A percentile compares a stretch with the other conserved stretches of the same genome.
These are phyloP conservation scores for Gryon sp. DNA, from an alignment of 1,140 invertebrate species.

Conservation along the genomic window DNA sequence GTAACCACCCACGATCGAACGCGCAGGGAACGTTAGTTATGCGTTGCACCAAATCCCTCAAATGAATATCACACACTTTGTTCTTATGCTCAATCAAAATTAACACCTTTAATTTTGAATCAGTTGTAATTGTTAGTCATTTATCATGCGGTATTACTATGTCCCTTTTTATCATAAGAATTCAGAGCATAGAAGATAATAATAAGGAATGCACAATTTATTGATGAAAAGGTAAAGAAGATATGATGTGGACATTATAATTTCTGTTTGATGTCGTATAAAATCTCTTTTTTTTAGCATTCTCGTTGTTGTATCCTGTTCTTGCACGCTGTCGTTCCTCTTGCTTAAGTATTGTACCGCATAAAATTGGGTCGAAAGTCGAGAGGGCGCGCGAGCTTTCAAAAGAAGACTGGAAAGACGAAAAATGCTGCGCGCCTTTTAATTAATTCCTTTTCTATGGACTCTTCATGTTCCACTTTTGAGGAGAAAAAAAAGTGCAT, in stretches of 20 bases:
- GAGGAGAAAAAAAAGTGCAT: constrained; percentile 8
- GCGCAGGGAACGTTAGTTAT: not conserved
- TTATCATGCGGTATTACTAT: too few relatives aligned
- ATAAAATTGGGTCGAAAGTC: constrained; percentile 62
- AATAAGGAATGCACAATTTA: too few relatives aligned
- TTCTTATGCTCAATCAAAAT: too few relatives aligned
- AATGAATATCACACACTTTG: too few relatives aligned
- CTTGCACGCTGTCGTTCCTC: constrained; percentile 32
- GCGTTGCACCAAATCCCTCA: not conserved
- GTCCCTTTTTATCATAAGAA: constrained; percentile 14
- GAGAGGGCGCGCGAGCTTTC: constrained; percentile 55
- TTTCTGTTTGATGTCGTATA: too few relatives aligned
- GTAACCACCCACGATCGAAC: constrained; percentile 11
- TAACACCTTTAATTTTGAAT: too few relatives aligned
- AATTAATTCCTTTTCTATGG: constrained; percentile 54
- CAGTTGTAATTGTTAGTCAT: too few relatives aligned
- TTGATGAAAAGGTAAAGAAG: too few relatives aligned
- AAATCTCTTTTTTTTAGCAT: too few relatives aligned
- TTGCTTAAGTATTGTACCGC: constrained; percentile 49
- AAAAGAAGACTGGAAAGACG: constrained; percentile 61
- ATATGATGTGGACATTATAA: too few relatives aligned
- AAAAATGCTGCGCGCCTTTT: constrained; percentile 56
- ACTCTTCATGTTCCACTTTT: constrained; percentile 40
- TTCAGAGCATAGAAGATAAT: too few relatives aligned
- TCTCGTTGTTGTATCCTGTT: constrained; percentile 15